Base-by-base conservation (phyloP, 2,797 vertebrate species). In the Acanthis flammea region DNA sequence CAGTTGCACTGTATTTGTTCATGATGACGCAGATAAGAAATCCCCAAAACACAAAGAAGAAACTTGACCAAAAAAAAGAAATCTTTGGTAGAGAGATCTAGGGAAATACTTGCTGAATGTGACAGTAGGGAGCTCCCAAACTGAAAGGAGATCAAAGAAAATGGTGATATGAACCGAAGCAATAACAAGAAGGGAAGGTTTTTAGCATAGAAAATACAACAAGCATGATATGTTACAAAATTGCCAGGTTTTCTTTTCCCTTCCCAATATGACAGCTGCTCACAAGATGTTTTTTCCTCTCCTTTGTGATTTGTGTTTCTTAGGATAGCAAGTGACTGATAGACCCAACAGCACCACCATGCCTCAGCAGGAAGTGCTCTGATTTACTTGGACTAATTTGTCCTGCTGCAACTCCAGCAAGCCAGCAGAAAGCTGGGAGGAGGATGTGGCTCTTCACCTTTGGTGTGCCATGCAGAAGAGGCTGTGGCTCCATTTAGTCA, bases 1-100 rank as follows among this genome's bases (percentile, higher is more conserved):
- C 30, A 58, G 47, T 77, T 88, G 68, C 58, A 84, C 39, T 1
- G 1, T 53, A 42, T 71, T 87, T 94, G 48, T 89, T 90, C 85
- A 71, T 85, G 55, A 54, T 77, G 58, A 72, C 71, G 86, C 65
- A 94, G 85, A 88, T 65, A 53, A 93, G 81, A 96, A 94, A 93
- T 96, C 63, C 84, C 90, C 88, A 91, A 96, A 95, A 94, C 41
- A 92, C 4, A 1, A 83, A 77, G 37, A 65, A 82, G 37, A 94
- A 93, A 67, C 33, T 57, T 91, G 88, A 88, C 54, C 5, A 65
- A 58, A 95, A 96, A 86, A 87, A 93, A 95, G 19, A 83, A 94
- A 65, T 98, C 98, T 98, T 98, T 98, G 98, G 98, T 96, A 93
- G 91, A 84, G 78, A 96, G 45, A 94, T 73, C 94, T 97, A 97